Evolutionary conservation across 2,888 invertebrate genomes (phyloP).

Genomic region (Diaprepes abbreviatus): DNA sequence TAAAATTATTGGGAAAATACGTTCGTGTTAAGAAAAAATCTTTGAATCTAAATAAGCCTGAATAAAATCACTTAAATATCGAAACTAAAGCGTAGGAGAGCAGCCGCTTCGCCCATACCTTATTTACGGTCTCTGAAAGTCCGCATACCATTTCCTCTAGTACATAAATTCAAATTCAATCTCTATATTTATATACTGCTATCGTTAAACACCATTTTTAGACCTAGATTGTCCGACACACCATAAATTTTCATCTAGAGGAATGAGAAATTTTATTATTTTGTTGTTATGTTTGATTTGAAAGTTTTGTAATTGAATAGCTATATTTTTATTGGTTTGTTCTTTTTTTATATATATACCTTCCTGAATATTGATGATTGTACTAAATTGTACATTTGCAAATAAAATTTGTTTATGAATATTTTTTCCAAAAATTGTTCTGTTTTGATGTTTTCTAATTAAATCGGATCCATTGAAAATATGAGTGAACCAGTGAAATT

Average conservation of each 20-base stretch:
- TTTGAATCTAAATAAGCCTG: too few relatives aligned
- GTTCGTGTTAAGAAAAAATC: too few relatives aligned
- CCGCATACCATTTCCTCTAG: conserved; percentile 49
- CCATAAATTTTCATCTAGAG: conserved; percentile 47
- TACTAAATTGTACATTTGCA: too few relatives aligned
- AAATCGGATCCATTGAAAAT: too few relatives aligned
- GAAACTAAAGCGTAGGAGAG: conserved; percentile 46
- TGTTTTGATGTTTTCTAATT: too few relatives aligned
- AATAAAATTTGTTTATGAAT: too few relatives aligned
- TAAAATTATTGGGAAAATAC: too few relatives aligned
- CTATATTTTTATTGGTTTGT: not conserved
- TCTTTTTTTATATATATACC: not conserved
- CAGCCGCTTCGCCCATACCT: conserved; percentile 47
- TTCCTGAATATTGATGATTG: too few relatives aligned
- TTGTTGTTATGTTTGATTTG: conserved; percentile 36
- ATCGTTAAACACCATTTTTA: conserved; percentile 49
- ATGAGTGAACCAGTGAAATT: too few relatives aligned
- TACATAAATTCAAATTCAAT: conserved; percentile 51
- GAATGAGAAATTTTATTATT: conserved; percentile 41
- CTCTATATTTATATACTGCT: conserved; percentile 50
- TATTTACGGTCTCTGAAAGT: conserved; percentile 49
- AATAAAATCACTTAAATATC: conserved; percentile 8
- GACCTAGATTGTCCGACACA: conserved; percentile 48
- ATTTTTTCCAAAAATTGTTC: too few relatives aligned
- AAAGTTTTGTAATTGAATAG: conserved; percentile 25